These are phyloP conservation scores for Leucosticte australis DNA, from an alignment of 2,113 vertebrate species.

Conservation along the genomic window DNA sequence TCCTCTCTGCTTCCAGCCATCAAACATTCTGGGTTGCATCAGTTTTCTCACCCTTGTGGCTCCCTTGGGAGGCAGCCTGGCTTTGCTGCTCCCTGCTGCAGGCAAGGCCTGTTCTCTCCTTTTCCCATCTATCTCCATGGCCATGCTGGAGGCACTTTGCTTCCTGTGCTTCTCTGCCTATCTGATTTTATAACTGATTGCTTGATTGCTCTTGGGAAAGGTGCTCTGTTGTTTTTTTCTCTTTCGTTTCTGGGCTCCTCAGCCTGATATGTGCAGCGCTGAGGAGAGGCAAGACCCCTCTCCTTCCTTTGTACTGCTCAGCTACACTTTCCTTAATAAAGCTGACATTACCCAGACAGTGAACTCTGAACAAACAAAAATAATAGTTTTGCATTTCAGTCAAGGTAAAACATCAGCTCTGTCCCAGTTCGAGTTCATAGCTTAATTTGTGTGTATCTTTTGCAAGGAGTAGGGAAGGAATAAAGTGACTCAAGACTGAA, in stretches of 20 bases:
- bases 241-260: neutral
- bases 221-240: neutral
- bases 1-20: neutral
- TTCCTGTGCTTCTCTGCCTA: accelerated
- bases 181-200: neutral
- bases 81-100: neutral
- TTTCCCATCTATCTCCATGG: neutral
- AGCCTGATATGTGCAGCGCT: neutral
- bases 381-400: neutral
- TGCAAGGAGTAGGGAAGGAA: neutral
- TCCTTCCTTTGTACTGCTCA: neutral
- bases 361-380: neutral
- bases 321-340: neutral
- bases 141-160: neutral
- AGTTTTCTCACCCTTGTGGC: neutral
- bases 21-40: neutral
- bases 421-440: neutral
- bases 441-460: neutral
- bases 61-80: neutral
- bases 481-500: neutral
- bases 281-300: neutral
- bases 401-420: neutral
- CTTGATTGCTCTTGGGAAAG: neutral
- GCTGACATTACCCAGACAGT: neutral
- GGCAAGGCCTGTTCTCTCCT: neutral